Evolutionary conservation across 1,140 invertebrate genomes (phyloP), one percentile per base, ranked within the genome.

Genomic region (Neomicropteryx cornuta): DNA sequence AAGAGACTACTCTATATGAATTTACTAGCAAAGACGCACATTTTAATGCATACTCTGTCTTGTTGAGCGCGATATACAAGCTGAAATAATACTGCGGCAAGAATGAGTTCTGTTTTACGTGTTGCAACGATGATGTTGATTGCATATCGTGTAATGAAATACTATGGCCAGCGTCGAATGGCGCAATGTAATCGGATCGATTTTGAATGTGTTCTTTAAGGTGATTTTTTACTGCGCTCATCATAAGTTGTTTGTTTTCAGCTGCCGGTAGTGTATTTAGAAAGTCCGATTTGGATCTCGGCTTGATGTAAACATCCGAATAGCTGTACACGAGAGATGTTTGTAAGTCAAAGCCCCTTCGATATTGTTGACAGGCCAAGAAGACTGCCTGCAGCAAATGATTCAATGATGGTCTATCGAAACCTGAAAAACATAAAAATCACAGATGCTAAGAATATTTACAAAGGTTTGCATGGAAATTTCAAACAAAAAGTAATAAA

Each of bases 261-360:
- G 64, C 58, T 18, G 67, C 40, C 10, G 60, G 53, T 18, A 48
- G 58, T 30, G 49, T 57, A 3, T 54, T 55, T n/a, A 56, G 47
- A 43, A 73, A 72, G 42, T 72, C 71, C 18, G 55, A 51, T 3
- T 68, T 56, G 24, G 65, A 67, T 47, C 73, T 66, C 1, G 72
- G 70, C 52, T 76, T 80, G 14, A 81, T 66, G 49, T 85, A 87
- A 18, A 84, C 72, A 50, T 85, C 81, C 1, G 67, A 54, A 45
- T 79, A 78, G 27, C 73, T 68, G 19, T 69, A 68, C 6, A 55
- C 46, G 38, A 83, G 60, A 3, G 79, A 71, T 27, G 65, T 58
- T 4, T 47, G 44, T 17, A 67, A 46, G 5, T 67, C 45, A 33
- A 76, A 68, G 2, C 79, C 81, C 38, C 77, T 60, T 2, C 70